phyloP scores from a whole-genome alignment of 2,888 invertebrate genomes.

The Andrena haemorrhoa region DNA sequence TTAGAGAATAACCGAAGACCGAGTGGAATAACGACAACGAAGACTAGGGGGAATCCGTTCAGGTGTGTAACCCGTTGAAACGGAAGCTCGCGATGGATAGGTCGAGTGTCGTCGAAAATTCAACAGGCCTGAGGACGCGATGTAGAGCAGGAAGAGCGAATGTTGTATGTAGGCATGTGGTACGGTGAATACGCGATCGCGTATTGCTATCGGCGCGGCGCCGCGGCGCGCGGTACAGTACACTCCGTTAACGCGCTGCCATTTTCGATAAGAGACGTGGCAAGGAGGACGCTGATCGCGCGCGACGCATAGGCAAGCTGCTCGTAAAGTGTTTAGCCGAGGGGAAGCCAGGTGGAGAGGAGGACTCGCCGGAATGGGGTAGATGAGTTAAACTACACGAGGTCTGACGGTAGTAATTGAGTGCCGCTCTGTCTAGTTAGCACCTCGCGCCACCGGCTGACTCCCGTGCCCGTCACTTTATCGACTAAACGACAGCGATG shows the following conservation, averaged over 20 bases:
- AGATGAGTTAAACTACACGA: slow-evolving; percentile 83
- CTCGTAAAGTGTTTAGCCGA: slow-evolving; percentile 85
- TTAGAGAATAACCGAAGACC: not conserved
- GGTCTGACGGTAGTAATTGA: slow-evolving; percentile 85
- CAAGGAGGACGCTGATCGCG: slow-evolving; percentile 83
- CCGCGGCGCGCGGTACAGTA: slow-evolving; percentile 39
- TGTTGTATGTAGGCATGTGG: not conserved
- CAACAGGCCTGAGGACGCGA: not conserved
- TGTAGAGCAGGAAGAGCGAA: not conserved
- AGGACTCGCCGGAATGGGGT: slow-evolving; percentile 69
- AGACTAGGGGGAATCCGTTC: too few relatives aligned
- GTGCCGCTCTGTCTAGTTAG: slow-evolving; percentile 84
- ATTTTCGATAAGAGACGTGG: slow-evolving; percentile 83
- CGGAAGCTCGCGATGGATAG: not conserved
- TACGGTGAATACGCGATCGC: slow-evolving; percentile 15
- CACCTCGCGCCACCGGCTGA: slow-evolving; percentile 76
- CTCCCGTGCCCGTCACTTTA: slow-evolving; percentile 83
- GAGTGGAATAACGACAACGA: not conserved
- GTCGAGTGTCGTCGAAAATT: not conserved
- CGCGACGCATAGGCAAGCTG: slow-evolving; percentile 84
- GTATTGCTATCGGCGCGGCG: slow-evolving; percentile 25
- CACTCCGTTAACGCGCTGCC: slow-evolving; percentile 83
- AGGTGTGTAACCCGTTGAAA: too few relatives aligned
- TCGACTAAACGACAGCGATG: slow-evolving; percentile 83
- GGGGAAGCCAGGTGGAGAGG: slow-evolving; percentile 80